Percentiles rank a stretch among this genome's conserved stretches.
phyloP scores from a whole-genome alignment of 2,797 vertebrate species.

The Dicrostonyx torquatus region DNA sequence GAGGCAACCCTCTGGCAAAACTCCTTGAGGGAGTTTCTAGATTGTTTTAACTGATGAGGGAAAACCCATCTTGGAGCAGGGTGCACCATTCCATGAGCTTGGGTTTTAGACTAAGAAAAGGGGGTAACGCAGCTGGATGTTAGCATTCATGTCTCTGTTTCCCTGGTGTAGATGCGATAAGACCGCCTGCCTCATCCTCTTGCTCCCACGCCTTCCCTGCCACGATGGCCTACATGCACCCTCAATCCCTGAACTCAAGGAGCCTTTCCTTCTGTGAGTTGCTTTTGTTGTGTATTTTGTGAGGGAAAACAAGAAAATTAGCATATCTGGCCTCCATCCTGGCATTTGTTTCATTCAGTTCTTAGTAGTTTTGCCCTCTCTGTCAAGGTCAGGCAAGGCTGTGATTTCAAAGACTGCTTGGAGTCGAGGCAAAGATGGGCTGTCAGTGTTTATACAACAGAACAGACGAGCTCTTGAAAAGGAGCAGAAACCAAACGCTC shows the following conservation, averaged over 20 bases:
- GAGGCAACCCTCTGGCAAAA: neutral
- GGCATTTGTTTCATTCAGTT: neutral
- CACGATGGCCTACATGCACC: neutral
- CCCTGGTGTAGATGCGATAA: neutral
- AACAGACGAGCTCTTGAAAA: neutral
- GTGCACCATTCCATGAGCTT: neutral
- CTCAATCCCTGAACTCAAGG: neutral
- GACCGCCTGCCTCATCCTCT: neutral
- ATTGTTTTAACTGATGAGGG: neutral
- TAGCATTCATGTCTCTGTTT: neutral
- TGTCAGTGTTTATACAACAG: accelerated
- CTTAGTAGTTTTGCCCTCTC: neutral
- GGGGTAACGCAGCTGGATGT: neutral
- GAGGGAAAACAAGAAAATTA: neutral
- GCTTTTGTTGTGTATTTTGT: neutral
- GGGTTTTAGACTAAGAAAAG: neutral
- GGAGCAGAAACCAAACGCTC: too few relatives aligned
- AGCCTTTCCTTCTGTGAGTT: neutral
- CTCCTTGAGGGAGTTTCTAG: neutral
- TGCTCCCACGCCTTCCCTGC: neutral
- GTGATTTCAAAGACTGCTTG: neutral
- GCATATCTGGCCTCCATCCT: neutral
- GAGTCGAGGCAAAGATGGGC: neutral
- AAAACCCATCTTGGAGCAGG: neutral
- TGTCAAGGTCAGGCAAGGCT: neutral